Evolutionary conservation across 2,113 vertebrate genomes (phyloP), one percentile per base, ranked within the genome.

Genomic region (Bettongia penicillata): DNA sequence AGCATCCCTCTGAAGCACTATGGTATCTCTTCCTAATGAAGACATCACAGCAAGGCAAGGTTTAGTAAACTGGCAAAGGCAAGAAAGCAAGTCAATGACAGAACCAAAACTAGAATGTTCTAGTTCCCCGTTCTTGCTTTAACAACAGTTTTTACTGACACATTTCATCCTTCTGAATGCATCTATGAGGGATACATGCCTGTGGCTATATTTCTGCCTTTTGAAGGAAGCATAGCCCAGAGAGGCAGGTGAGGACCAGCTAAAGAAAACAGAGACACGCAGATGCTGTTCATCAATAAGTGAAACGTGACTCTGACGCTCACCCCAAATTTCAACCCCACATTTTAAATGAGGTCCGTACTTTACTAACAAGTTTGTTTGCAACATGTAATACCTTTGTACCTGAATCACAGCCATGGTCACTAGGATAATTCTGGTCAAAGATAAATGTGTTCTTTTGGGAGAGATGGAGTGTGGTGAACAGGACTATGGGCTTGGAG

Each of bases 361-460:
- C 9, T 90, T 93, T 53, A 93, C 47, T 6, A 4, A 53, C 0
- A 93, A 90, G 51, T 92, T 95, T 37, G 12, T n/a, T 51, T 84
- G 89, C 8, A 52, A 94, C 50, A 89, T 14, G 49, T 37, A 52
- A 94, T 52, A 92, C 48, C 48, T 48, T 48, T 48, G 51, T 52
- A 95, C 37, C 37, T 48, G 31, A 22, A 55, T 61, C 2, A 37
- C 16, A 37, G 0, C 28, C 55, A 61, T 12, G 28, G 31, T 50
- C 19, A 48, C 53, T 24, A 0, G 0, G 94, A 51, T 2, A 43
- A 7, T 8, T 31, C 51, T 53, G 12, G 12, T 28, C 43, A 68
- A 47, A 94, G 53, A 93, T 77, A 94, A 94, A 93, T 2, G 89
- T 90, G 52, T 84, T 51, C 1, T 91, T 53, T 90, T 5, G 95